phyloP scores from a whole-genome alignment of 2,113 vertebrate species.

The Perognathus longimembris region DNA sequence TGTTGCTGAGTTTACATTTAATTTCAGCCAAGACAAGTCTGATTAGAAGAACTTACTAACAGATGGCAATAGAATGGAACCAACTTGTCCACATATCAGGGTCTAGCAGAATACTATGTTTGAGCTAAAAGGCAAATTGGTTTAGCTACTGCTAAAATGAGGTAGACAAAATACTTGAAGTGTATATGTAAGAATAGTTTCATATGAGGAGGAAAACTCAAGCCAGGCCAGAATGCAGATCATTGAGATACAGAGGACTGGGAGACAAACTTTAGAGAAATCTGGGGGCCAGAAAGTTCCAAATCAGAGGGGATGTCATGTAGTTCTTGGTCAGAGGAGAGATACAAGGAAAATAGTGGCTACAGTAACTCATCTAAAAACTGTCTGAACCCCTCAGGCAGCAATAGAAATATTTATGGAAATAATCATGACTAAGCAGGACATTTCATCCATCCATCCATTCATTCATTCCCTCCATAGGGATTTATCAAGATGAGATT shows the following conservation, averaged over 20 bases:
- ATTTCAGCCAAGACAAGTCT: background rate
- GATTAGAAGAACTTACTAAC: slow-evolving; percentile 16
- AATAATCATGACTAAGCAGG: background rate
- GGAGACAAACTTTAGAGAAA: background rate
- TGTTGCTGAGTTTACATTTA: slow-evolving; percentile 18
- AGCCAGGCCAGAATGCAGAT: background rate
- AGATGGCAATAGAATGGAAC: background rate
- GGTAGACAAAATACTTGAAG: background rate
- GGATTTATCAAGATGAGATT: background rate
- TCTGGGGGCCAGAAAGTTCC: background rate
- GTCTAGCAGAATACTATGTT: background rate
- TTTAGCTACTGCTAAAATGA: background rate
- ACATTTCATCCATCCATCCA: background rate
- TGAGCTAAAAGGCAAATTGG: background rate
- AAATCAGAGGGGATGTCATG: background rate
- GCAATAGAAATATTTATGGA: background rate
- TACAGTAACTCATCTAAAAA: background rate
- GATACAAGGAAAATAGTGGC: background rate
- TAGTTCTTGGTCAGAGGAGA: background rate
- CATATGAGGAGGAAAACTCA: background rate
- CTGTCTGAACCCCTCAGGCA: background rate
- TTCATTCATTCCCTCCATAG: background rate
- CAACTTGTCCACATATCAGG: background rate
- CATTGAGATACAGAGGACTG: background rate
- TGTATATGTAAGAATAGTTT: background rate